A percentile compares a stretch with the other conserved stretches of the same genome.
Evolutionary conservation across 2,797 vertebrate species (phyloP).

Genomic region (Sebastes kiyomatsui): DNA sequence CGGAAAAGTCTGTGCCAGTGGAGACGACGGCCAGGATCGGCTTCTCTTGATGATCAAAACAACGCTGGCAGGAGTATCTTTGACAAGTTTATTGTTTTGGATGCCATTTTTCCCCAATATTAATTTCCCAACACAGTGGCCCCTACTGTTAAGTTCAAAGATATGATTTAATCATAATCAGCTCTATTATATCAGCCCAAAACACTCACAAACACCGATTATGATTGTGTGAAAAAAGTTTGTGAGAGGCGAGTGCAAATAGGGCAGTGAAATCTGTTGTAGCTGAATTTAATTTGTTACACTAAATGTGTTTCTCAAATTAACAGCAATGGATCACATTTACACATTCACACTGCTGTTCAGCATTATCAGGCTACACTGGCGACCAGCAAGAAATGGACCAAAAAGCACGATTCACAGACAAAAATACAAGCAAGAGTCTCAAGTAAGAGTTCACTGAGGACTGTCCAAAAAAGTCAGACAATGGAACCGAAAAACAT

Average conservation of each 20-base stretch:
- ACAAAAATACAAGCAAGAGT: too few relatives aligned
- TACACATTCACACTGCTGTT: too few relatives aligned
- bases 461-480: background rate
- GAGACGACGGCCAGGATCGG: too few relatives aligned
- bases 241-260: background rate
- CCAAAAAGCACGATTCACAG: too few relatives aligned
- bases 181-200: background rate
- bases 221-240: background rate
- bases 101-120: background rate
- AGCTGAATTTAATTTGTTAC: background rate
- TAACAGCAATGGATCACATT: too few relatives aligned
- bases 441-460: too few relatives aligned
- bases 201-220: background rate
- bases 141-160: too few relatives aligned
- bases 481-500: background rate
- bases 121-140: background rate
- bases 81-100: background rate
- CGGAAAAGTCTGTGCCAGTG: too few relatives aligned
- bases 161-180: too few relatives aligned
- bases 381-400: too few relatives aligned
- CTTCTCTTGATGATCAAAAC: background rate
- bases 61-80: background rate
- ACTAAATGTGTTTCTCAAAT: background rate
- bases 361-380: too few relatives aligned
- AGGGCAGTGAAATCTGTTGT: background rate